Conservation (phyloP, 2,888 invertebrate species). For the Tipula unca region DNA sequence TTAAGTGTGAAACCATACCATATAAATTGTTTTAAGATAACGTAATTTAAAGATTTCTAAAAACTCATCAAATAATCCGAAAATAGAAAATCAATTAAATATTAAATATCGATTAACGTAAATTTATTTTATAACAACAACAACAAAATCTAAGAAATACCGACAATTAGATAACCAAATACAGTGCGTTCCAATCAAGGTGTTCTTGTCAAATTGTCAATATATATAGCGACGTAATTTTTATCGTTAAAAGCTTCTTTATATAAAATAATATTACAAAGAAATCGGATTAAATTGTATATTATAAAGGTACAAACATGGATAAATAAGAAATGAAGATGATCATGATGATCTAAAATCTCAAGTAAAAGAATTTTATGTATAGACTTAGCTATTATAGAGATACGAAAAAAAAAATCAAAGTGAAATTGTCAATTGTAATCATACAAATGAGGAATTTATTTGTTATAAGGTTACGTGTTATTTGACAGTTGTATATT, state of each 20-base stretch:
- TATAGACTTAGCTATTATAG: not conserved
- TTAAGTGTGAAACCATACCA: not conserved
- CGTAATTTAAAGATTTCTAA: not conserved
- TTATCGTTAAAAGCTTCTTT: not conserved
- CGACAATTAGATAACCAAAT: not conserved
- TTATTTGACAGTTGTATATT: not conserved
- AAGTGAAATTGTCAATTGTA: not conserved
- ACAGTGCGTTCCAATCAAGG: conserved; percentile 14
- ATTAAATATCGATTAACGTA: not conserved
- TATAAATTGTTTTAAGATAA: not conserved
- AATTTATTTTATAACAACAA: not conserved
- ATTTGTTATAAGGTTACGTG: not conserved
- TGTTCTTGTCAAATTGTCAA: conserved; percentile 14
- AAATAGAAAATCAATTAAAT: not conserved
- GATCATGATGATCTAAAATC: not conserved
- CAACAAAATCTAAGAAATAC: not conserved
- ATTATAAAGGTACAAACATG: not conserved
- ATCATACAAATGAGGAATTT: not conserved
- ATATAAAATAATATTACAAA: not conserved
- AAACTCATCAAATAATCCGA: not conserved
- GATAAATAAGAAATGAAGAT: not conserved
- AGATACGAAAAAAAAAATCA: not conserved
- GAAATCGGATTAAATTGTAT: not conserved
- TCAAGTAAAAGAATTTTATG: not conserved
- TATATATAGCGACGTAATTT: not conserved